These are phyloP conservation scores for Aleiodes testaceus DNA, from an alignment of 2,888 invertebrate genomes.

Conservation along the genomic window DNA sequence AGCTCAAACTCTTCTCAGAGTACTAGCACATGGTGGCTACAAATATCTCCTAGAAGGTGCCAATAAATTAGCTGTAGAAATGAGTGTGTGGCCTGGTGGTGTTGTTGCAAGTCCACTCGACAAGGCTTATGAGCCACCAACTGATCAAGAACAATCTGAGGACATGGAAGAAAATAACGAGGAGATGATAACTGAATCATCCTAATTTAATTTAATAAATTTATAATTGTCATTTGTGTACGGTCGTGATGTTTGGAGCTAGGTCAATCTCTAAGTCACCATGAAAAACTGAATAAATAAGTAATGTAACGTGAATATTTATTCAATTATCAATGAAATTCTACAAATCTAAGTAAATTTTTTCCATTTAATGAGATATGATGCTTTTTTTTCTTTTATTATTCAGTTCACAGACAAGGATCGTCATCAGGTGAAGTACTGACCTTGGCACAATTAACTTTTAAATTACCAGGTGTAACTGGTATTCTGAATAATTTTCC, in stretches of 20 bases:
- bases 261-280: too few species aligned
- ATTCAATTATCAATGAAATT: neutral
- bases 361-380: too few species aligned
- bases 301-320: constrained; percentile 16
- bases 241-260: too few species aligned
- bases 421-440: constrained; percentile 78
- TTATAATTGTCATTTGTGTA: neutral
- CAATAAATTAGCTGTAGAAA: constrained; percentile 85
- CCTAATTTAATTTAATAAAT: neutral
- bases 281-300: constrained; percentile 28
- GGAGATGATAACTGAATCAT: constrained; percentile 77
- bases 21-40: constrained; percentile 94
- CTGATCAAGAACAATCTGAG: constrained; percentile 82
- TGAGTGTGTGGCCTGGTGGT: constrained; percentile 95
- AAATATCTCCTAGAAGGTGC: constrained; percentile 86
- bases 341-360: too few species aligned
- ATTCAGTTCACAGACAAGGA: constrained; percentile 76
- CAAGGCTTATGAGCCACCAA: constrained; percentile 90
- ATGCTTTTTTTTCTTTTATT: neutral
- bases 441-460: constrained; percentile 78
- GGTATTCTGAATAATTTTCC: constrained; percentile 88
- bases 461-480: constrained; percentile 75
- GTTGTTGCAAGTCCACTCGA: constrained; percentile 97
- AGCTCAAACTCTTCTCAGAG: constrained; percentile 92
- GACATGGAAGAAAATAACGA: constrained; percentile 80